Evolutionary conservation across 2,888 invertebrate genomes (phyloP).

Genomic region (Drosophila neotestacea): DNA sequence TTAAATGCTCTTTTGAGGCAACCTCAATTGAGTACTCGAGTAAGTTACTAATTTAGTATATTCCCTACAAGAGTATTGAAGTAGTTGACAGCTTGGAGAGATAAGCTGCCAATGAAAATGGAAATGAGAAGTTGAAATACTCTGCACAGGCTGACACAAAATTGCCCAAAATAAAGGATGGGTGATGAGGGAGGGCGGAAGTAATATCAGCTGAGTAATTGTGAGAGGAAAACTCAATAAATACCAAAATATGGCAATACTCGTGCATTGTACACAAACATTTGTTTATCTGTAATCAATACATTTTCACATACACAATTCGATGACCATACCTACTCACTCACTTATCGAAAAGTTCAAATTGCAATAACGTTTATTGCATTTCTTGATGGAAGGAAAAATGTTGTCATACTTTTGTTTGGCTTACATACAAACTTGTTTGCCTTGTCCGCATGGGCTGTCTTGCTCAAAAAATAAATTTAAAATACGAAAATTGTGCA

Average conservation of each 20-base stretch:
- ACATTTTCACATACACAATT: constrained; percentile 15
- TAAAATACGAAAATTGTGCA: constrained; percentile 31
- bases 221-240: constrained; percentile 48
- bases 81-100: constrained; percentile 24
- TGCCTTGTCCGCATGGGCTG: constrained; percentile 8
- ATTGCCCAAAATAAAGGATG: background rate
- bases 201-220: constrained; percentile 27
- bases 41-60: constrained; percentile 10
- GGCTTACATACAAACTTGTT: constrained; percentile 25
- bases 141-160: constrained; percentile 1
- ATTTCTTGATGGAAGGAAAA: constrained; percentile 37
- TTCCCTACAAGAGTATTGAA: constrained; percentile 16
- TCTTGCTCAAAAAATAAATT: constrained; percentile 23
- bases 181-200: background rate
- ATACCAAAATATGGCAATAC: constrained; percentile 40
- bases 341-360: constrained; percentile 28
- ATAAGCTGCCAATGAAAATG: constrained; percentile 9
- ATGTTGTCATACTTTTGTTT: constrained; percentile 42
- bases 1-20: constrained; percentile 19
- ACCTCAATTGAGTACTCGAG: background rate
- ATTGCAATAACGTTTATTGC: constrained; percentile 75
- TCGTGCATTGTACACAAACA: constrained; percentile 35
- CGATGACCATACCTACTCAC: constrained; percentile 5
- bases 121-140: constrained; percentile 22
- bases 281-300: constrained; percentile 38